phyloP scores from a whole-genome alignment of 2,888 invertebrate species.

The Volucella zonaria region DNA sequence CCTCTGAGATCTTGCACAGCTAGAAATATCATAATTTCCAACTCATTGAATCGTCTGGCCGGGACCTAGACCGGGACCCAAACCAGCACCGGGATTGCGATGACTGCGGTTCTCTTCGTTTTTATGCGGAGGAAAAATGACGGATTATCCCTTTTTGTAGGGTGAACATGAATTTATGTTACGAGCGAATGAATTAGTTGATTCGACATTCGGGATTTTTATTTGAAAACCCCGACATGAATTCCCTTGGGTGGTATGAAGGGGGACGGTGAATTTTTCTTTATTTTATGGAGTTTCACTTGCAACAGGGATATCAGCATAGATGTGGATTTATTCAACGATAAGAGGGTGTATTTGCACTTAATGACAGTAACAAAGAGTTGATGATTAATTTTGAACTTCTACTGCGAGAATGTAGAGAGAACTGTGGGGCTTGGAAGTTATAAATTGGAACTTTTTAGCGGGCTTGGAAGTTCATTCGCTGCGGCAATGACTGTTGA shows the following conservation, averaged over 20 bases:
- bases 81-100: too few relatives aligned
- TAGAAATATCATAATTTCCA: constrained; percentile 69
- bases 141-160: constrained; percentile 59
- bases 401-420: background rate
- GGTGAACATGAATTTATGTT: constrained; percentile 34
- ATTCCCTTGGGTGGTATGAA: background rate
- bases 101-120: constrained; percentile 32
- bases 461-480: constrained; percentile 41
- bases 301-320: constrained; percentile 28
- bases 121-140: constrained; percentile 57
- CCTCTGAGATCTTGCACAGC: constrained; percentile 24
- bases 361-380: constrained; percentile 73
- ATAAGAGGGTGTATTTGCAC: constrained; percentile 61
- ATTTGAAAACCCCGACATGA: constrained; percentile 48
- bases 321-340: constrained; percentile 40
- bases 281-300: constrained; percentile 7
- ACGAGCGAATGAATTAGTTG: constrained; percentile 52
- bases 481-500: background rate
- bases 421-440: background rate
- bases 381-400: constrained; percentile 71
- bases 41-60: constrained; percentile 71
- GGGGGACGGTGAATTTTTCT: background rate
- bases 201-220: constrained; percentile 61
- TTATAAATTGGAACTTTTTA: constrained; percentile 64
- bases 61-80: background rate